phyloP scores from a whole-genome alignment of 2,888 invertebrate species.

The Drosophila quinaria region DNA sequence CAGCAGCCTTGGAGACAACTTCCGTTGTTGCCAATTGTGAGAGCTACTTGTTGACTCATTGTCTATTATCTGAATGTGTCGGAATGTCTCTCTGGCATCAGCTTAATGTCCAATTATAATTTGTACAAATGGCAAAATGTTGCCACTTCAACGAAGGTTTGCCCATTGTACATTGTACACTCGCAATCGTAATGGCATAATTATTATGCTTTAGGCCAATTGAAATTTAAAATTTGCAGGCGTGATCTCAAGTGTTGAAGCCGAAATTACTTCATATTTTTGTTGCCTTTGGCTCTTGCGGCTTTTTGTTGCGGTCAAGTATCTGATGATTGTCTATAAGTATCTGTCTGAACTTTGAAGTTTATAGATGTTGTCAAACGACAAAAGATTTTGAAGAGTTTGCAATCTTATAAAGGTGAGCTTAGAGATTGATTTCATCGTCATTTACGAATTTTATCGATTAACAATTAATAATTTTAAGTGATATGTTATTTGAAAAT shows the following conservation, averaged over 20 bases:
- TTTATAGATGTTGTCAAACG: conserved; percentile 15
- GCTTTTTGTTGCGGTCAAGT: conserved; percentile 62
- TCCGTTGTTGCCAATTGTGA: conserved; percentile 66
- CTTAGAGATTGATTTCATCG: background rate
- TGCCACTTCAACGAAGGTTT: conserved; percentile 52
- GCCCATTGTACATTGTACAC: conserved; percentile 45
- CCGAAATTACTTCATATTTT: conserved; percentile 52
- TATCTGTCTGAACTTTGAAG: conserved; percentile 37
- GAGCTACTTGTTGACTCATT: conserved; percentile 40
- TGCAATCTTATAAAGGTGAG: conserved; percentile 1
- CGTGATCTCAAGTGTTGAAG: conserved; percentile 35
- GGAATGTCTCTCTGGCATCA: conserved; percentile 37
- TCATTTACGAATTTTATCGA: background rate
- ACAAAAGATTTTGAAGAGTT: conserved; percentile 8
- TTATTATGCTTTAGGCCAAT: conserved; percentile 57
- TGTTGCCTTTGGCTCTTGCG: conserved; percentile 38
- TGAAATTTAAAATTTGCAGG: conserved; percentile 46
- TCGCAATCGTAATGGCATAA: conserved; percentile 66
- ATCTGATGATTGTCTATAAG: conserved; percentile 44
- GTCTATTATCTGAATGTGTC: conserved; percentile 42
- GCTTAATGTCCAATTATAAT: conserved; percentile 74
- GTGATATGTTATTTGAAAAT: background rate
- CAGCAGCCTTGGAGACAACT: conserved; percentile 63
- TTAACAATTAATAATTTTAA: background rate
- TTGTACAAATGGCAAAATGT: conserved; percentile 49